Base-by-base conservation (phyloP, 2,113 vertebrate genomes). In the Stictonetta naevosa region DNA sequence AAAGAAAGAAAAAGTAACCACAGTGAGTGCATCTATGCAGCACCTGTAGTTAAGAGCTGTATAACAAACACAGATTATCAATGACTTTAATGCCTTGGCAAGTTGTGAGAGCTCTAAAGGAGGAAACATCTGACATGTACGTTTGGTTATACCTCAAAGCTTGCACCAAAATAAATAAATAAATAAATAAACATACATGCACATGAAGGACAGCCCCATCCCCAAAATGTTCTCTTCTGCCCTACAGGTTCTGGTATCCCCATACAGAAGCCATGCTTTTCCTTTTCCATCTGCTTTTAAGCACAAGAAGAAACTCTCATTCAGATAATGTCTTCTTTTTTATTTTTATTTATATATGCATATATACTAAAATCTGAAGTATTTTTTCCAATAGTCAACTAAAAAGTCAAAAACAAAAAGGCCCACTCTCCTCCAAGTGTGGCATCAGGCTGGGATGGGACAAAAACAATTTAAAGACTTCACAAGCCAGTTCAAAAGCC, bases 401-500 rank as follows among this genome's bases (percentile, higher is more conserved):
- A 76, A 56, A 75, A 90, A 59, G 26, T 21, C 63, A 67, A 86
- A 92, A 83, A 8, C 42, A 46, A 77, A 62, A 36, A 4, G 7
- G 13, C 10, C 7, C 3, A 5, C 0, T 6, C 21, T 83, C 13
- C 29, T 78, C 48, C 14, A 14, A 38, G 2, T 1, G 29, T 16
- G 5, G 33, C 50, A 21, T 69, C 55, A 62, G 36, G 56, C 25
- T 78, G 50, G 42, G 53, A 48, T 18, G 2, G 31, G 17, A 19
- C 36, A 22, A 90, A 34, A 81, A 83, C 25, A 88, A 83, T 60
- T 90, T 75, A 64, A 68, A 64, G 79, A 34, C 36, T 86, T 73
- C 50, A 83, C 42, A 13, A 52, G 13, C 19, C 2, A 60, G 75
- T 63, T 69, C 34, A 40, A 88, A 82, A 89, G 50, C 22, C 1